Evolutionary conservation across 2,797 vertebrate genomes (phyloP).

Genomic region (Masticophis lateralis): DNA sequence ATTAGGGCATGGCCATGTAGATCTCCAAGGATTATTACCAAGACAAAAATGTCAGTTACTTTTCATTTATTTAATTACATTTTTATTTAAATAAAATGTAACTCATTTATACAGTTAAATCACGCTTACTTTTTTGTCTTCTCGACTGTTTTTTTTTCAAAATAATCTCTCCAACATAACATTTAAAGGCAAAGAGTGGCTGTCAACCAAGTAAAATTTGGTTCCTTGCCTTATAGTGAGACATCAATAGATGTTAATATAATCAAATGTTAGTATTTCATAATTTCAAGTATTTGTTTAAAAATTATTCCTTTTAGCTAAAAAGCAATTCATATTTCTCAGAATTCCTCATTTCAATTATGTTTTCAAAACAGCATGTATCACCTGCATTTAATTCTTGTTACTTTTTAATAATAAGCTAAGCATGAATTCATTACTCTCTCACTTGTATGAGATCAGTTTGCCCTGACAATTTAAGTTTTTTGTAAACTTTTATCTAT

Average conservation of each 20-base stretch:
- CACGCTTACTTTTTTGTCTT: background rate
- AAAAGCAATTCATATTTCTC: conserved; percentile 14
- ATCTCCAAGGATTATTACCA: background rate
- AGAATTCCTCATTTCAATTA: background rate
- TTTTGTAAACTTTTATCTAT: background rate
- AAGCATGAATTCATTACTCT: background rate
- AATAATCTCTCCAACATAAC: background rate
- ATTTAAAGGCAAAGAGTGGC: background rate
- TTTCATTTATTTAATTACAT: background rate
- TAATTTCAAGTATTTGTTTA: background rate
- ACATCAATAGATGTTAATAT: background rate
- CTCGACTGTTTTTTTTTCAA: background rate
- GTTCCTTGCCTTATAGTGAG: background rate
- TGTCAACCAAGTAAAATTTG: background rate
- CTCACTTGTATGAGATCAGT: background rate
- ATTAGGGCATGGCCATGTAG: background rate
- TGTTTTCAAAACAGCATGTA: conserved; percentile 27
- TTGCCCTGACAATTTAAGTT: conserved; percentile 3
- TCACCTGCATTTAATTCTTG: background rate
- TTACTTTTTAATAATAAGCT: conserved; percentile 28
- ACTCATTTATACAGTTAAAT: background rate
- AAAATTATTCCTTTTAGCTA: background rate
- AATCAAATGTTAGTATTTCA: conserved; percentile 43
- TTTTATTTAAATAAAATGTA: background rate
- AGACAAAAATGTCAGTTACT: background rate